These are phyloP conservation scores for Hypomecis atomaria DNA, from an alignment of 2,888 invertebrate genomes.

Conservation along the genomic window DNA sequence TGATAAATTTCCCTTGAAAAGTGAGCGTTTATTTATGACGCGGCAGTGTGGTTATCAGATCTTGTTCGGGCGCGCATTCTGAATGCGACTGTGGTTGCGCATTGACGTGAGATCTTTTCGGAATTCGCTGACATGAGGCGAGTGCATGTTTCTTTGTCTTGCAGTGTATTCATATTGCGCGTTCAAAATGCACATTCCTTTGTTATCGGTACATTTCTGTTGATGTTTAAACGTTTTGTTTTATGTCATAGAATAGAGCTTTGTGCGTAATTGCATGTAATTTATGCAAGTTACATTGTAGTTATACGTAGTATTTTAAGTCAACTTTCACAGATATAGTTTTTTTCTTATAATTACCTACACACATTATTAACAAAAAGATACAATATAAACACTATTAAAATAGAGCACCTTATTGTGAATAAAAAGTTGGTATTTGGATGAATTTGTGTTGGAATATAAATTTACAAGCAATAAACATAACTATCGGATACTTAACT, in stretches of 20 bases:
- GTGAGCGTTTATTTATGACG: constrained; percentile 80
- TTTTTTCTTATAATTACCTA: no score
- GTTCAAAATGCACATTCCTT: constrained; percentile 18
- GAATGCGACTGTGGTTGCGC: constrained; percentile 60
- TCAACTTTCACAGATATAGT: no score
- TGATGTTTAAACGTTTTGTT: not conserved
- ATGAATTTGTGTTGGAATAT: no score
- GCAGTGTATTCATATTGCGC: constrained; percentile 29
- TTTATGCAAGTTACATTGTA: no score
- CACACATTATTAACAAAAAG: no score
- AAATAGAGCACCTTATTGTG: no score
- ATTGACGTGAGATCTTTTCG: constrained; percentile 59
- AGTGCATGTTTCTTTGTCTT: constrained; percentile 42
- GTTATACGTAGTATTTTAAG: no score
- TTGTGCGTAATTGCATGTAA: no score
- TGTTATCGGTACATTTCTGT: constrained; percentile 17
- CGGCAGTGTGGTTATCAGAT: constrained; percentile 74
- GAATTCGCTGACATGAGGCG: constrained; percentile 43
- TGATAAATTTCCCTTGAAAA: constrained; percentile 81
- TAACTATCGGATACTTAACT: no score
- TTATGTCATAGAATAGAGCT: not conserved
- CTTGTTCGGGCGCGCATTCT: constrained; percentile 67
- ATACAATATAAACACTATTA: no score
- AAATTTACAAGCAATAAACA: no score
- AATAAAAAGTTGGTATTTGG: no score